Percentiles rank a stretch among this genome's conserved stretches.
Conservation (phyloP, 1,140 invertebrate species). For the Trinorchestia longiramus region DNA sequence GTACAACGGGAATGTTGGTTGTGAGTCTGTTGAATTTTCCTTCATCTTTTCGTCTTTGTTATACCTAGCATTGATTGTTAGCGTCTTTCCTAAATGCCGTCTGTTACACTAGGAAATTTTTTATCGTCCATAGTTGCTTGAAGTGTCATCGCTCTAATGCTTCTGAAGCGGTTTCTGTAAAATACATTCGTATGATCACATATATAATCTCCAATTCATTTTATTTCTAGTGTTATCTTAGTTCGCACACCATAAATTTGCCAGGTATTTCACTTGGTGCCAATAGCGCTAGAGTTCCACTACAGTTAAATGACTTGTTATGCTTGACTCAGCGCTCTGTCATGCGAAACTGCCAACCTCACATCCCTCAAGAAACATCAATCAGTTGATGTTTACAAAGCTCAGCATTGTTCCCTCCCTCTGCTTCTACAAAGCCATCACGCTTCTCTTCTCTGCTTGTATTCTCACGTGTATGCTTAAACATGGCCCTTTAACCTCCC, state of each 20-base stretch:
- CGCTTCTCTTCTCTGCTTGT: background rate
- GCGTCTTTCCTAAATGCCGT: background rate
- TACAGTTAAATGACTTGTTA: background rate
- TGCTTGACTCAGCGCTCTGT: background rate
- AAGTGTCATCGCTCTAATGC: no score
- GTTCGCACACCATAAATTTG: no score
- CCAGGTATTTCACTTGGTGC: background rate
- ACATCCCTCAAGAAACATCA: background rate
- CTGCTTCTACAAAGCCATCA: background rate
- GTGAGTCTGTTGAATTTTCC: no score
- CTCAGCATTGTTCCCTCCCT: background rate
- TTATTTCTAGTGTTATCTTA: no score
- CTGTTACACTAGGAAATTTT: background rate
- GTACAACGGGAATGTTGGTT: no score
- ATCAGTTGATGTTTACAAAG: constrained; percentile 45
- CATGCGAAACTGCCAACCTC: background rate
- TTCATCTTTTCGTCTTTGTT: no score
- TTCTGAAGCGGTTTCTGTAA: background rate
- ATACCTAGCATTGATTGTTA: background rate
- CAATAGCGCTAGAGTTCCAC: background rate
- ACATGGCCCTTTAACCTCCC: background rate
- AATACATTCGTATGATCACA: background rate
- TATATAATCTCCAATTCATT: no score
- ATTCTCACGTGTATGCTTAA: no score
- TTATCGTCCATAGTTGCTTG: background rate